Evolutionary conservation across 2,888 invertebrate species (phyloP).

Genomic region (Rutpela maculata): DNA sequence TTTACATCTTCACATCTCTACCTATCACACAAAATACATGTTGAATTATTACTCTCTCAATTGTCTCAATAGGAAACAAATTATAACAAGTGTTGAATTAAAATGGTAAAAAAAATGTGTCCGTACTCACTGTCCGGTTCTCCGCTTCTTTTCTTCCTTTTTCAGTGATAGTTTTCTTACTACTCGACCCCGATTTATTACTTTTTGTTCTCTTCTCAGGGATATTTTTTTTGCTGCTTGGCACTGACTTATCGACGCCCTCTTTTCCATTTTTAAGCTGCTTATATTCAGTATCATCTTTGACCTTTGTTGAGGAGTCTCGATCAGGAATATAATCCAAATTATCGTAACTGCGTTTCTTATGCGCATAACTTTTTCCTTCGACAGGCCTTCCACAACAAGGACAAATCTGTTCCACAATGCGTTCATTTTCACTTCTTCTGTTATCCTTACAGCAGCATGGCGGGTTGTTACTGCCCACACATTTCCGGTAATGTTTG

Average conservation of each 20-base stretch:
- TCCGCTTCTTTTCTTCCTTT: neutral
- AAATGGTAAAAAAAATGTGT: too few species aligned
- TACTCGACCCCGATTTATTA: neutral
- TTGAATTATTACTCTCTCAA: too few species aligned
- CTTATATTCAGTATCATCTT: neutral
- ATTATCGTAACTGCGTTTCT: neutral
- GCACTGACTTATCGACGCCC: neutral
- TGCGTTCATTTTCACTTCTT: neutral
- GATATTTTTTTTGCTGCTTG: neutral
- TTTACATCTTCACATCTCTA: too few species aligned
- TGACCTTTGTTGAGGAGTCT: neutral
- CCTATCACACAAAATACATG: too few species aligned
- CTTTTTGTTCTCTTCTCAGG: neutral
- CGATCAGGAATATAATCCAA: conserved; percentile 24
- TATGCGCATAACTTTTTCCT: neutral
- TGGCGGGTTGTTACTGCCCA: neutral
- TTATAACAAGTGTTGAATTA: too few species aligned
- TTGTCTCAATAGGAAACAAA: too few species aligned
- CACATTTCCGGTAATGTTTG: conserved; percentile 3
- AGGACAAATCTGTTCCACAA: conserved; percentile 17
- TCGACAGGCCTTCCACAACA: conserved; percentile 19
- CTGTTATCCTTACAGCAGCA: too few species aligned
- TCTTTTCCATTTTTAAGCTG: neutral
- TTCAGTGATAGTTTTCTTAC: neutral
- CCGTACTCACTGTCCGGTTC: too few species aligned